phyloP scores from a whole-genome alignment of 2,888 invertebrate genomes.

The Anaspis maculata region DNA sequence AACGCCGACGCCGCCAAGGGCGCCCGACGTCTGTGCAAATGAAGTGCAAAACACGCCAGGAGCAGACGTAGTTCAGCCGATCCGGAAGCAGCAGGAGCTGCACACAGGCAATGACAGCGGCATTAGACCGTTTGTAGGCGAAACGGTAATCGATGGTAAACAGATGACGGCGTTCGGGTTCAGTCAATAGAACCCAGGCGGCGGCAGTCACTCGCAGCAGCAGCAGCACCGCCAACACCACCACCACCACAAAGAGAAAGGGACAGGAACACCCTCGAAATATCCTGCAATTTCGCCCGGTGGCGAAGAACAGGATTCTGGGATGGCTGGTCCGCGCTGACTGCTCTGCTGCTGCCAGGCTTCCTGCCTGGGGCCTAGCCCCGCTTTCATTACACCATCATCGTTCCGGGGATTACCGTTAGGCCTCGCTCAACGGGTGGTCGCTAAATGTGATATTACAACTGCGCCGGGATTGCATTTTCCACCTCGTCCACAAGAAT shows the following conservation, averaged over 20 bases:
- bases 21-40: too few species aligned
- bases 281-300: conserved; percentile 14
- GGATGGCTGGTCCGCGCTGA: background rate
- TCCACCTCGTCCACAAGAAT: too few species aligned
- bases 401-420: conserved; percentile 22
- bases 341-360: background rate
- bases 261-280: conserved; percentile 15
- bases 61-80: too few species aligned
- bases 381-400: conserved; percentile 28
- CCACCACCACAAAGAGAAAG: too few species aligned
- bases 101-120: too few species aligned
- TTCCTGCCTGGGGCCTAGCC: conserved; percentile 11
- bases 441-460: conserved; percentile 35
- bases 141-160: conserved; percentile 42
- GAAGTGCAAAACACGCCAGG: too few species aligned
- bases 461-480: too few species aligned
- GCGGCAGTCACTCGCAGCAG: conserved; percentile 13
- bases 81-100: too few species aligned
- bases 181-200: conserved; percentile 24
- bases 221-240: too few species aligned
- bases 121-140: too few species aligned
- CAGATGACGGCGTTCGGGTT: conserved; percentile 38
- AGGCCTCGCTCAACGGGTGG: conserved; percentile 33
- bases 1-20: too few species aligned
- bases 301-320: too few species aligned